These are phyloP conservation scores for Notolepis coatsorum DNA, from an alignment of 2,797 vertebrate genomes.

Conservation along the genomic window DNA sequence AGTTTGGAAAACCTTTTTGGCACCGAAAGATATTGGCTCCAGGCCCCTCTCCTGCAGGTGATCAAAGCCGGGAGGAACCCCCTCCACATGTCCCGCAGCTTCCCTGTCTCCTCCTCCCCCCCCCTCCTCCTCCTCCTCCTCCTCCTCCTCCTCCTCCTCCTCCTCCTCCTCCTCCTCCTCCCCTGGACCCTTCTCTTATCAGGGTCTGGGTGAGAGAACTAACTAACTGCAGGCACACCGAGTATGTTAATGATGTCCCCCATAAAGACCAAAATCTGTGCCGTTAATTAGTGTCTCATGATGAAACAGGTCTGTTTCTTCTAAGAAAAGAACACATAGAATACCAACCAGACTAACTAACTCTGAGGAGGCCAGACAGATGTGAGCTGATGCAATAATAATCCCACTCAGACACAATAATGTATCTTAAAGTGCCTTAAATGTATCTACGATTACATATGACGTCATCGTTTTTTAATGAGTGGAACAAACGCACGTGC, in stretches of 20 bases:
- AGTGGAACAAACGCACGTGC: too few relatives aligned
- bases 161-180: too few relatives aligned
- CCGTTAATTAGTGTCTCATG: constrained; percentile 6
- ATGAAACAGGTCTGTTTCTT: background rate
- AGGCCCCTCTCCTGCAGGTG: background rate
- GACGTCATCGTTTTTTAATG: too few relatives aligned
- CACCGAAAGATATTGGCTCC: background rate
- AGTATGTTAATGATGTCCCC: constrained; percentile 39
- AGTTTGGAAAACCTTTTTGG: constrained; percentile 29
- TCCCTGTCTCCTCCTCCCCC: background rate
- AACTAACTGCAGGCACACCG: constrained; percentile 48
- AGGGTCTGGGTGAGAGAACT: constrained; percentile 39
- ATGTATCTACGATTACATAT: too few relatives aligned
- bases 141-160: too few relatives aligned
- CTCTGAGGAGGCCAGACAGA: background rate
- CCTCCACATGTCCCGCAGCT: constrained; percentile 53
- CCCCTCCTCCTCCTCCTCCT: too few relatives aligned
- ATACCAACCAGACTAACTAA: too few relatives aligned
- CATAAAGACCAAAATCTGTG: constrained; percentile 29
- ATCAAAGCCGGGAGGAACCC: constrained; percentile 49
- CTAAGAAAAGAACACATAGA: background rate
- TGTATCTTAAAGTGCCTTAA: too few relatives aligned
- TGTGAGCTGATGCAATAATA: too few relatives aligned
- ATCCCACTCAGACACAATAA: too few relatives aligned
- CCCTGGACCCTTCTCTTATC: constrained; percentile 4